Conservation (phyloP, 2,888 invertebrate genomes). For the Hemistola chrysoprasaria region DNA sequence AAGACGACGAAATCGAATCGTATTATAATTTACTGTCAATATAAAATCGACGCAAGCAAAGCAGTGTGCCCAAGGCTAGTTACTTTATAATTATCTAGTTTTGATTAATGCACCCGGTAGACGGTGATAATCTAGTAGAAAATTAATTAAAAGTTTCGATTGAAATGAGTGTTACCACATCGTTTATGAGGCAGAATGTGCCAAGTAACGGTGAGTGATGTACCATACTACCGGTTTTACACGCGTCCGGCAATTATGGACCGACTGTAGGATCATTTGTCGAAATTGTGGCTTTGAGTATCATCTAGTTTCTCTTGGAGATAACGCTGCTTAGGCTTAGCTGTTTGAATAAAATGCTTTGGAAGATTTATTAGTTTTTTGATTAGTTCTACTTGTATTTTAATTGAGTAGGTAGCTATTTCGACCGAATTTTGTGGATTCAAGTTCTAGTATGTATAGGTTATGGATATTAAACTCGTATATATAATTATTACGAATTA, state of each 20-base stretch:
- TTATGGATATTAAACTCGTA: too few species aligned
- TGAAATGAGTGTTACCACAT: slow-evolving; percentile 69
- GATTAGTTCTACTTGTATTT: too few species aligned
- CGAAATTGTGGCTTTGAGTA: slow-evolving; percentile 28
- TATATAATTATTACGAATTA: too few species aligned
- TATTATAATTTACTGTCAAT: too few species aligned
- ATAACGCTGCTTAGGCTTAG: slow-evolving; percentile 1
- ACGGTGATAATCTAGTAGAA: slow-evolving; percentile 66
- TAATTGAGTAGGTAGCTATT: too few species aligned
- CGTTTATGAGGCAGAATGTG: slow-evolving; percentile 65
- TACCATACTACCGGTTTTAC: slow-evolving; percentile 77
- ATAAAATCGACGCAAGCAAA: slow-evolving; percentile 1
- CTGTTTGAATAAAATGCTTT: not conserved
- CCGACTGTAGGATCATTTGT: slow-evolving; percentile 63
- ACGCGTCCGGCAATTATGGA: slow-evolving; percentile 61
- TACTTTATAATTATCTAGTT: slow-evolving; percentile 42
- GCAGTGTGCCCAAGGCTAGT: slow-evolving; percentile 18
- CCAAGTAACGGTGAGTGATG: slow-evolving; percentile 72
- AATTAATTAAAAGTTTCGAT: slow-evolving; percentile 76
- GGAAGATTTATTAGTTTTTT: too few species aligned
- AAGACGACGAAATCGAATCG: too few species aligned
- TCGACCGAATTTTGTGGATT: too few species aligned
- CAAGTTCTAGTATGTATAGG: too few species aligned
- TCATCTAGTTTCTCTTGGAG: slow-evolving; percentile 8
- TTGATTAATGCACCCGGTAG: slow-evolving; percentile 43